Base-by-base conservation (phyloP, 2,888 invertebrate species). In the Cephus runcator region DNA sequence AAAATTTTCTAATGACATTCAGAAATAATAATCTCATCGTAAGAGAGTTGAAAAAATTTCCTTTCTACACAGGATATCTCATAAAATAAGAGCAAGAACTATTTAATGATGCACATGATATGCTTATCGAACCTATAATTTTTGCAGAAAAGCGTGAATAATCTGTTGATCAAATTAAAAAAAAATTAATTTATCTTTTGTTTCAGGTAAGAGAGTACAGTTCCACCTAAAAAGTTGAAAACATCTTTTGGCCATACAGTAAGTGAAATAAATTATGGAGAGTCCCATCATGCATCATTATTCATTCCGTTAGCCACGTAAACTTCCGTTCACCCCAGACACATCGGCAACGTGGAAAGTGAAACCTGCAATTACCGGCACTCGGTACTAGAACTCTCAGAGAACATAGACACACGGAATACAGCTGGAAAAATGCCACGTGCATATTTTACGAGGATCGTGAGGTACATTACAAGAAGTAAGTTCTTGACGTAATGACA, bases 401-500 rank as follows among this genome's bases (percentile, higher is more conserved):
- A 71, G 34, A 71, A 30, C 30, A 30, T 34, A 71, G 34, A 71
- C 15, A 23, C 71, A 11, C 71, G 30, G 34, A 56, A 76, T n/a
- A n/a, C 56, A 69, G 34, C 36, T 77, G 56, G 76, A 40, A 76
- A 76, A 76, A 56, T 56, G 78, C 75, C 68, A 71, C 73, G 69
- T 79, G 73, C 75, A 79, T 79, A 79, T 73, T 79, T 79, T 75
- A 79, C 77, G 69, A 77, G 34, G 34, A 12, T 33, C 36, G 40
- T 71, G 69, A 74, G 74, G 69, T 73, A 36, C 74, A 69, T 75
- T 71, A 69, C 73, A 69, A 73, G 33, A 73, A 75, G 77, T 74
- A 79, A 79, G 76, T 75, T 79, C 56, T 77, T 77, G 75, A 75
- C 77, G 75, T 77, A 79, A 79, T 75, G 69, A 77, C 75, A 79